Conservation (phyloP, 1,140 invertebrate genomes). For the Micrasema longulum region DNA sequence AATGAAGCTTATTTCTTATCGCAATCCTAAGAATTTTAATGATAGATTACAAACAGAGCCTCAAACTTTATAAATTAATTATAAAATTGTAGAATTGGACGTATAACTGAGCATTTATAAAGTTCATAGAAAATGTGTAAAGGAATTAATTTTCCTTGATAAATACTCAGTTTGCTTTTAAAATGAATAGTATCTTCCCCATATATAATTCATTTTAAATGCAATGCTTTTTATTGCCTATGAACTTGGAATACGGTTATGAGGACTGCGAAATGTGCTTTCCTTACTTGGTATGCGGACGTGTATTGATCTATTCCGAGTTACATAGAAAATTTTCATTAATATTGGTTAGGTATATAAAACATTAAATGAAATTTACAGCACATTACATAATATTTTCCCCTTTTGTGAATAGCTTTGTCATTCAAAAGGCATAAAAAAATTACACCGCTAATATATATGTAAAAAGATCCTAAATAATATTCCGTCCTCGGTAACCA, state of each 20-base stretch:
- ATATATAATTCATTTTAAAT: slow-evolving; percentile 52
- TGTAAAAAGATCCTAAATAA: slow-evolving; percentile 27
- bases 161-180: slow-evolving; percentile 49
- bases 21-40: slow-evolving; percentile 50
- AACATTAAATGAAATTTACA: slow-evolving; percentile 44
- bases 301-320: slow-evolving; percentile 48
- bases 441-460: slow-evolving; percentile 37
- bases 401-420: slow-evolving; percentile 42
- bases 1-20: slow-evolving; percentile 49
- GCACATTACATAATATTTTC: slow-evolving; percentile 37
- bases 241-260: slow-evolving; percentile 36
- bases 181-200: slow-evolving; percentile 54
- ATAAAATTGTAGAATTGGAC: slow-evolving; percentile 55
- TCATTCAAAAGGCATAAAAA: slow-evolving; percentile 48
- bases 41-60: slow-evolving; percentile 51
- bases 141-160: slow-evolving; percentile 36
- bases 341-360: slow-evolving; percentile 33
- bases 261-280: slow-evolving; percentile 32
- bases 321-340: slow-evolving; percentile 32
- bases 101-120: slow-evolving; percentile 55
- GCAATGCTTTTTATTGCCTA: slow-evolving; percentile 43
- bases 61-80: slow-evolving; percentile 49
- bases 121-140: slow-evolving; percentile 45
- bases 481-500: slow-evolving; percentile 13
- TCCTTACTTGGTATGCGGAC: slow-evolving; percentile 48